These are phyloP conservation scores for Tethea ocularis DNA, from an alignment of 2,888 invertebrate species.

Conservation along the genomic window DNA sequence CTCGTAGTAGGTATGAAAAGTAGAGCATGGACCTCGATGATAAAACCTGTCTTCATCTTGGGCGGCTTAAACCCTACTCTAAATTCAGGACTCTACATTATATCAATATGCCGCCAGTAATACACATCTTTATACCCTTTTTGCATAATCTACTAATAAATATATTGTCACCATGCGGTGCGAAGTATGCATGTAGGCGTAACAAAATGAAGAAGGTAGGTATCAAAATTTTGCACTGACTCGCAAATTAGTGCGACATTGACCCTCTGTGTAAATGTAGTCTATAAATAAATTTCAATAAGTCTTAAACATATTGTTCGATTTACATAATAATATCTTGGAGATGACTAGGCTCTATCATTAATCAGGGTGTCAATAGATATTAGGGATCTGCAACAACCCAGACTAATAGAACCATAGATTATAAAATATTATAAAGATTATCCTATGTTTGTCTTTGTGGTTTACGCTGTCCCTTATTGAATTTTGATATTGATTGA, in stretches of 20 bases:
- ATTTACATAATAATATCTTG: not conserved
- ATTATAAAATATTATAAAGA: not conserved
- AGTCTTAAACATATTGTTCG: conserved; percentile 3
- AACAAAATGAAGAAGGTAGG: not conserved
- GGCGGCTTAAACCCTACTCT: too few relatives aligned
- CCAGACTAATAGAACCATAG: not conserved
- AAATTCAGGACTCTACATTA: too few relatives aligned
- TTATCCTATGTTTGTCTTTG: not conserved
- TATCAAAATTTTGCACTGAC: not conserved
- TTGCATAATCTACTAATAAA: too few relatives aligned
- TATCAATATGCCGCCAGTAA: too few relatives aligned
- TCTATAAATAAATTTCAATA: not conserved
- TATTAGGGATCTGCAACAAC: not conserved
- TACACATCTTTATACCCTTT: too few relatives aligned
- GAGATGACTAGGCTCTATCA: conserved; percentile 1
- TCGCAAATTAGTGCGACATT: not conserved
- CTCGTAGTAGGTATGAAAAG: too few relatives aligned
- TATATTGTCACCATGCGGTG: not conserved
- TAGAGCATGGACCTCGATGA: too few relatives aligned
- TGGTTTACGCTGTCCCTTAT: too few relatives aligned
- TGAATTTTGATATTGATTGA: too few relatives aligned
- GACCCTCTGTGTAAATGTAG: not conserved
- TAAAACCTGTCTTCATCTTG: too few relatives aligned
- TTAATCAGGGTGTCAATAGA: conserved; percentile 3
- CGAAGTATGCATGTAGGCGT: not conserved